phyloP scores from a whole-genome alignment of 2,797 vertebrate species.

The Sebastiscus tertius region DNA sequence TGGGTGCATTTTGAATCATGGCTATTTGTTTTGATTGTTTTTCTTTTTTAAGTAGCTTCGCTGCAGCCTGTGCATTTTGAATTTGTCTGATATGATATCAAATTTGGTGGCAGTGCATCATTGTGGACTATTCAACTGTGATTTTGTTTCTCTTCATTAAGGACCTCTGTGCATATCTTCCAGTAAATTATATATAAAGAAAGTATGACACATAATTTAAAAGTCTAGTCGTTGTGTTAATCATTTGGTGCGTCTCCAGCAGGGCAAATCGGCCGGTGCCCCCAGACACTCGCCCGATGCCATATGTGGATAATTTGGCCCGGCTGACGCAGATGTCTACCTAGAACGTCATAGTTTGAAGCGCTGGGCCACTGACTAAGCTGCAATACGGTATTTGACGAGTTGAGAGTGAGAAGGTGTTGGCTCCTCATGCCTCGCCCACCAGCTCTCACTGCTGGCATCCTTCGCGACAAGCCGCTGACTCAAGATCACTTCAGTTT shows the following conservation, averaged over 20 bases:
- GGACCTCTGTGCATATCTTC: no score
- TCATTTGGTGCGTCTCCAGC: neutral
- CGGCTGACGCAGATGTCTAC: neutral
- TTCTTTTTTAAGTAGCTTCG: neutral
- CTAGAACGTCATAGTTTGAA: neutral
- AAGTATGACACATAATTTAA: neutral
- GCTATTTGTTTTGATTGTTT: neutral
- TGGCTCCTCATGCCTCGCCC: conserved; percentile 41
- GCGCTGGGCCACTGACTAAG: neutral
- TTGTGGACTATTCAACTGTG: no score
- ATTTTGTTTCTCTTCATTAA: no score
- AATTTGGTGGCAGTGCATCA: no score
- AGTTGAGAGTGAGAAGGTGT: neutral
- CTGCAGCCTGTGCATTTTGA: neutral
- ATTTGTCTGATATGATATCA: neutral
- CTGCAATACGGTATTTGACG: neutral
- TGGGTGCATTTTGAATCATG: neutral
- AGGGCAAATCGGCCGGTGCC: neutral
- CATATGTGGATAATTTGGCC: neutral
- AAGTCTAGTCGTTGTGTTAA: neutral
- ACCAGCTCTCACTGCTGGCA: conserved; percentile 31
- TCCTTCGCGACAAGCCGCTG: conserved; percentile 21
- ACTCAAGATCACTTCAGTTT: conserved; percentile 26
- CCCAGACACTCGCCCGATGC: neutral
- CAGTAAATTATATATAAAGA: no score